Conservation (phyloP, 2,888 invertebrate genomes). For the Pseudeuparius sepicola region DNA sequence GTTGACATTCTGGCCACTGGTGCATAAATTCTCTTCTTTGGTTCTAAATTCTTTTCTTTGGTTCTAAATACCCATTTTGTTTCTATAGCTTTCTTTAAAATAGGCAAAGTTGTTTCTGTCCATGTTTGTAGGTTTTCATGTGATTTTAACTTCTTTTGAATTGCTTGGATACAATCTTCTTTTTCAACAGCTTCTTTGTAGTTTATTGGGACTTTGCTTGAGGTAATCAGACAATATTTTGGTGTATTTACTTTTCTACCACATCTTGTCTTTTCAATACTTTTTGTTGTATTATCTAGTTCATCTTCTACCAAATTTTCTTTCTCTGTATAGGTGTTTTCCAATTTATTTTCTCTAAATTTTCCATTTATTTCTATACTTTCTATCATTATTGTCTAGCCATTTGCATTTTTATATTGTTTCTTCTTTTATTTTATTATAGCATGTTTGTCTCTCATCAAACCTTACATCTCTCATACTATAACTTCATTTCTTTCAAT, state of each 20-base stretch:
- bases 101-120: conserved; percentile 4
- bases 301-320: conserved; percentile 8
- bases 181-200: conserved; percentile 6
- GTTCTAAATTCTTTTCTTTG: no score
- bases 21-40: no score
- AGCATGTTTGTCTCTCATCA: no score
- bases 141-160: conserved; percentile 5
- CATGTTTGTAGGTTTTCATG: conserved; percentile 9
- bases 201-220: not conserved
- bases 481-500: conserved; percentile 18
- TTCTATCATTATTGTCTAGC: no score
- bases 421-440: conserved; percentile 13
- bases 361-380: no score
- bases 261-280: conserved; percentile 8
- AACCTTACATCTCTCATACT: conserved; percentile 12
- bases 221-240: conserved; percentile 7
- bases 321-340: conserved; percentile 7
- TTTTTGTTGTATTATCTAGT: no score
- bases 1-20: no score
- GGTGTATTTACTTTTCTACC: conserved; percentile 13
- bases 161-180: conserved; percentile 3
- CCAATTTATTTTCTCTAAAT: no score
- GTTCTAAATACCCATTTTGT: conserved; percentile 16
- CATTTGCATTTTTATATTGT: conserved; percentile 5
- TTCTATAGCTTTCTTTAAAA: conserved; percentile 6